Evolutionary conservation across 2,113 vertebrate species (phyloP), one percentile per base, ranked within the genome.

Genomic region (Micronisus gabar): DNA sequence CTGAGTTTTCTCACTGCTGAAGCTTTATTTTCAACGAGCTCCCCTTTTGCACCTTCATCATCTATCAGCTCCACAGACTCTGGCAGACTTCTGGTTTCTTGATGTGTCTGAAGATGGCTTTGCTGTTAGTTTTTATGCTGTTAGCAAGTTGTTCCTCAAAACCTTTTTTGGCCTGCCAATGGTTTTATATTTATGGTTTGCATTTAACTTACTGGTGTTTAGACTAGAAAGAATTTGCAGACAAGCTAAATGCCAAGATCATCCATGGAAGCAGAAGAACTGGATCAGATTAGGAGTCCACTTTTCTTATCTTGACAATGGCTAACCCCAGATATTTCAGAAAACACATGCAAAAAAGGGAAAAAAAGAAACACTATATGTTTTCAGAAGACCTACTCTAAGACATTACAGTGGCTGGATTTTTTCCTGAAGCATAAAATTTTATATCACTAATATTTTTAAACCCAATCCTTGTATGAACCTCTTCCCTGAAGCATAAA

Each of bases 221-320:
- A 95, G 91, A 95, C 66, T 89, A 91, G 72, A 91, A 93, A 79
- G 80, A 95, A 93, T 92, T 91, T 95, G 68, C 90, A 97, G 92
- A 79, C 93, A 93, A 96, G 48, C 43, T 75, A 75, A 95, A 95
- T 93, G 56, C 78, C 86, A 95, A 95, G 66, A 80, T 87, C 93
- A 92, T 94, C 73, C 78, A 82, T 91, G 38, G 82, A 94, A 91
- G 45, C 0, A 87, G 61, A 91, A 87, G 70, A 93, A 87, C 43
- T 95, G 70, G 61, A 92, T 85, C 91, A 89, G 61, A 89, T 93
- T 84, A 93, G 88, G 56, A 94, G 82, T 86, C 90, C 38, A 71
- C 59, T 78, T 89, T 83, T 86, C 79, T 91, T 95, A 86, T 95
- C 76, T 90, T 95, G 66, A 93, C 76, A 87, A n/a, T 85, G 76